Evolutionary conservation across 2,797 vertebrate species (phyloP), one percentile per base, ranked within the genome.

Genomic region (Sebastes oblongus): DNA sequence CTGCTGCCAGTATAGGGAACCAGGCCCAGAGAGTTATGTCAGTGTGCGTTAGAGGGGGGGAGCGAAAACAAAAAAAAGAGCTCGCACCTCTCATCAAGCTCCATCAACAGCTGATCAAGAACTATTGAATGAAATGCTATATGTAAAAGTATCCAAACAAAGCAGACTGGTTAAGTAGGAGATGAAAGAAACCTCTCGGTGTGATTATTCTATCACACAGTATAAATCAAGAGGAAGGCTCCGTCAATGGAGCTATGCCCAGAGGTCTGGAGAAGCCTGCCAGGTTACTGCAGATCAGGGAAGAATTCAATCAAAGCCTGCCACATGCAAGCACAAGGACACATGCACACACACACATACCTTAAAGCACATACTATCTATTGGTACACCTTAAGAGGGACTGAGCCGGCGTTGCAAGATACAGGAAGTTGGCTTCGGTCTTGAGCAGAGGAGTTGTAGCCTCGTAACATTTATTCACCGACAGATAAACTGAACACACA

Each of bases 1-100:
- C 83, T 93, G 76, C 73, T 94, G 93, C 95, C 95, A 95, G 90
- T 80, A 42, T 16, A 77, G 82, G 90, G 90, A 92, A 75, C 79
- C 52, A 36, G 83, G 90, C 85, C 87, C 84, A 82, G 89, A 80
- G 87, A 81, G 83, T 91, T 88, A 82, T 92, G 89, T 93, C 86
- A 92, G 86, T 65, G 75, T 75, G 87, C 14, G 69, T 91, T 78
- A 86, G 59, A 68, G 56, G 56, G 65, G 56, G 70, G 68, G 74
- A 14, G 69, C 59, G 18, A 50, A 50, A 50, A 50, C 12, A 42
- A 50, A 24, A 79, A 66, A 84, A 80, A 61, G 79, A 56, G 79
- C 72, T 75, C 12, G 81, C 85, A 86, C 84, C 85, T 92, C 91
- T 91, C 85, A 92, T 89, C 88, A 78, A 83, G 80, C 75, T 86